These are phyloP conservation scores for Meiosimyza decipiens DNA, from an alignment of 2,888 invertebrate genomes.

Conservation along the genomic window DNA sequence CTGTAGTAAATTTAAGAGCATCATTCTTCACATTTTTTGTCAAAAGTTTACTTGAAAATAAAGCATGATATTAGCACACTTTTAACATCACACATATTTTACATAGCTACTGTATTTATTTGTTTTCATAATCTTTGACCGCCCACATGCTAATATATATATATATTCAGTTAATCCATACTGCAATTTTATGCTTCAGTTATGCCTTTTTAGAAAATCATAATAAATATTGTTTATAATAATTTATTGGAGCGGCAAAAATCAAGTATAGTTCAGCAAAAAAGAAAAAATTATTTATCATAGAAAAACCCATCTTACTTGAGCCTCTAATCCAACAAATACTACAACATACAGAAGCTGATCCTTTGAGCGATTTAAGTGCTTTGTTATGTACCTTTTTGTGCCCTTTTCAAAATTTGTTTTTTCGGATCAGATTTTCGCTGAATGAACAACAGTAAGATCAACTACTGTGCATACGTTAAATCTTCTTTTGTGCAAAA, in stretches of 20 bases:
- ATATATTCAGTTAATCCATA: too few species aligned
- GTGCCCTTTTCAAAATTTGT: not conserved
- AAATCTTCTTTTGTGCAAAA: constrained; percentile 16
- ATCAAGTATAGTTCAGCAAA: constrained; percentile 19
- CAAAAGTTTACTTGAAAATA: too few species aligned
- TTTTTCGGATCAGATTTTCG: constrained; percentile 1
- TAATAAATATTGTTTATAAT: constrained; percentile 15
- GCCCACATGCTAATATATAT: not conserved
- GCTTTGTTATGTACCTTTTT: constrained; percentile 26
- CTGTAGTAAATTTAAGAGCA: too few species aligned
- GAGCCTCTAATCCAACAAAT: constrained; percentile 23
- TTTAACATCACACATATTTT: too few species aligned
- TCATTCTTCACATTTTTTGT: too few species aligned
- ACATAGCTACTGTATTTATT: too few species aligned
- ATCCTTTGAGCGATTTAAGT: constrained; percentile 5
- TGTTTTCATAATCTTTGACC: constrained; percentile 5
- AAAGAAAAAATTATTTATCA: not conserved
- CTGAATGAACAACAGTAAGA: constrained; percentile 15
- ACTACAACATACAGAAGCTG: not conserved
- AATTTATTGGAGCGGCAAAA: constrained; percentile 32
- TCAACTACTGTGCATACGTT: not conserved
- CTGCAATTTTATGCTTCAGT: not conserved
- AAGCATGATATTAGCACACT: too few species aligned
- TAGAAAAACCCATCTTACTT: constrained; percentile 3
- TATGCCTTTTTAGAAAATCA: not conserved